Evolutionary conservation across 2,113 vertebrate species (phyloP).

Genomic region (Pundamilia nyererei): DNA sequence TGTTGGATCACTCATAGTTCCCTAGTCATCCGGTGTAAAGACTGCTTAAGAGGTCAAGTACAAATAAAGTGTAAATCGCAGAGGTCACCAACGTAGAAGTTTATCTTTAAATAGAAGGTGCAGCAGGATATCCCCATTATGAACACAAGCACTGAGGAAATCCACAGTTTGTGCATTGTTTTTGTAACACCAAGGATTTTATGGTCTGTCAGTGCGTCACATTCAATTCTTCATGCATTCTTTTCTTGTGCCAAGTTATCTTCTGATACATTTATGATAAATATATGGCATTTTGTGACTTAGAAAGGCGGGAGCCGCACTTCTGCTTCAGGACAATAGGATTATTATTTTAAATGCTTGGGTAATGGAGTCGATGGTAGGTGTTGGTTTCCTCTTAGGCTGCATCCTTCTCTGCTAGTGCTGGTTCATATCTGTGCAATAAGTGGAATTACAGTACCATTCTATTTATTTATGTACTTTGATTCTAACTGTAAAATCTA

Average conservation of each 20-base stretch:
- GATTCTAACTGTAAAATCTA: not conserved
- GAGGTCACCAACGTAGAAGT: not conserved
- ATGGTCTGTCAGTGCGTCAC: conserved; percentile 65
- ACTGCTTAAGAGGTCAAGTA: rapidly evolving
- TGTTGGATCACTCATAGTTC: not conserved
- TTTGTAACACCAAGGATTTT: conserved; percentile 32
- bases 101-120: conserved; percentile 13
- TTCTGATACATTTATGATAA: not conserved
- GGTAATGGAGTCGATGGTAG: conserved; percentile 23
- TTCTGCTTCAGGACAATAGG: conserved; percentile 38
- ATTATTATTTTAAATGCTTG: conserved; percentile 15
- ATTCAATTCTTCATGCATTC: conserved; percentile 14
- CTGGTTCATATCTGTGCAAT: not conserved
- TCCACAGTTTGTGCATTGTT: conserved; percentile 50
- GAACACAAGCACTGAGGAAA: conserved; percentile 54
- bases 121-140: conserved; percentile 69
- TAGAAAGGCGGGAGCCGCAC: not conserved
- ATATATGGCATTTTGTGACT: not conserved
- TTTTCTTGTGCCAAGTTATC: conserved; percentile 30
- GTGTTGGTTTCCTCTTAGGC: conserved; percentile 2
- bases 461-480: not conserved
- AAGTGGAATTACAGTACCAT: no score
- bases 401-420: not conserved
- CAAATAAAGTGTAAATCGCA: not conserved
- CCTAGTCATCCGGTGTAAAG: not conserved